Conservation (phyloP, 1,140 invertebrate genomes). For the Drosophila biarmipes region DNA sequence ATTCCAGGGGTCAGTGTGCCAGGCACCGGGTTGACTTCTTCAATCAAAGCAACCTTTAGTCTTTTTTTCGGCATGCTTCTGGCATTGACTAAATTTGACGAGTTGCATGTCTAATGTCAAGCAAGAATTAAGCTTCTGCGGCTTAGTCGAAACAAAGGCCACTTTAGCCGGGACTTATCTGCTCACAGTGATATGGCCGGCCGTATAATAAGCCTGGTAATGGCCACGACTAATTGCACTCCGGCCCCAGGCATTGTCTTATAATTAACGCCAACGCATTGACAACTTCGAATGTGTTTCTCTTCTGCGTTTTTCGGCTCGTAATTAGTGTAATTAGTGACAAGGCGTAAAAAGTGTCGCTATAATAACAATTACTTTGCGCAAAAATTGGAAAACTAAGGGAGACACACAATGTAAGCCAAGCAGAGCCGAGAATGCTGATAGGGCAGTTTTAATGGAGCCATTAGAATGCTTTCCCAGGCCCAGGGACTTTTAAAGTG, state of each 20-base stretch:
- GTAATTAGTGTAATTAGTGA: conserved; percentile 74
- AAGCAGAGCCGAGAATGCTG: conserved; percentile 28
- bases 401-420: conserved; percentile 40
- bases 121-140: conserved; percentile 16
- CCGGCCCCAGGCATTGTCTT: conserved; percentile 50
- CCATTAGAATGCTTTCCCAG: conserved; percentile 43
- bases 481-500: conserved; percentile 22
- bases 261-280: conserved; percentile 71
- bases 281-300: conserved; percentile 37
- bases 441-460: conserved; percentile 29
- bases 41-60: conserved; percentile 15
- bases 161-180: conserved; percentile 39
- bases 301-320: conserved; percentile 16
- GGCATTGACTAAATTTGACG: conserved; percentile 46
- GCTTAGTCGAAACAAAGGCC: conserved; percentile 31
- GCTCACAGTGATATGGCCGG: conserved; percentile 23
- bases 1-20: conserved; percentile 35
- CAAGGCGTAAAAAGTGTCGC: conserved; percentile 61
- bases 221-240: conserved; percentile 47
- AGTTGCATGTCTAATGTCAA: conserved; percentile 45
- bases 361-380: conserved; percentile 46
- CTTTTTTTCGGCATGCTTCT: conserved; percentile 43
- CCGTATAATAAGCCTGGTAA: conserved; percentile 57
- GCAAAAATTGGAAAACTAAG: conserved; percentile 32
- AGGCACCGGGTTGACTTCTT: conserved; percentile 19